Evolutionary conservation across 1,140 invertebrate species (phyloP), one percentile per base, ranked within the genome.

Genomic region (Harlomillsia oculata): DNA sequence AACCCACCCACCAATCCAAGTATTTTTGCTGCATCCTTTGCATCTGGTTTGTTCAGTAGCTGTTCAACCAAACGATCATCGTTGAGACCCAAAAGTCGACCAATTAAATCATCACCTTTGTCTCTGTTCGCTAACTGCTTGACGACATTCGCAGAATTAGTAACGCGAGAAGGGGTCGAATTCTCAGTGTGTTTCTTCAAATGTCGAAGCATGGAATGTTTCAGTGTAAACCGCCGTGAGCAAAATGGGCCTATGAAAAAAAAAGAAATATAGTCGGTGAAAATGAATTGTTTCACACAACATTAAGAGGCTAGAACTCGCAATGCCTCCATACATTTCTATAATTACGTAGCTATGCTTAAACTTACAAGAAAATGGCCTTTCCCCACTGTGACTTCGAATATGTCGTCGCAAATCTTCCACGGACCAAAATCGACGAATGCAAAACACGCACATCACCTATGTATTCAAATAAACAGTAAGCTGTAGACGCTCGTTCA

Each of bases 361-460:
- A n/a, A n/a, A n/a, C n/a, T n/a, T n/a, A 63, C 87, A 89, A 36
- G 83, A 79, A 68, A 86, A 89, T 0, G 81, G 81, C 1, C 86
- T 71, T 67, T 89, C 88, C 0, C 86, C 87, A 0, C 86, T 89
- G 67, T 91, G 87, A 0, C 86, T 89, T 34, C 89, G 74, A 87
- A 95, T 92, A 71, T 96, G 92, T 8, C 89, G 80, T 0, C 89
- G 77, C 0, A 96, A 74, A 72, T 96, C 91, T 69, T 94, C 89
- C 0, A 90, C 84, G 0, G 89, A 94, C 88, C 89, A 93, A 71
- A 93, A 93, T 36, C 89, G 81, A 56, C 89, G 83, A 66, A 92
- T 78, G 69, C 91, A 96, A 66, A 95, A 90, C 1, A 87, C 87
- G 69, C 89, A 93, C 26, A 89, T 84, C 1, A 95, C 84, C 81